Conservation (phyloP, 2,797 vertebrate genomes). For the Trachurus trachurus region DNA sequence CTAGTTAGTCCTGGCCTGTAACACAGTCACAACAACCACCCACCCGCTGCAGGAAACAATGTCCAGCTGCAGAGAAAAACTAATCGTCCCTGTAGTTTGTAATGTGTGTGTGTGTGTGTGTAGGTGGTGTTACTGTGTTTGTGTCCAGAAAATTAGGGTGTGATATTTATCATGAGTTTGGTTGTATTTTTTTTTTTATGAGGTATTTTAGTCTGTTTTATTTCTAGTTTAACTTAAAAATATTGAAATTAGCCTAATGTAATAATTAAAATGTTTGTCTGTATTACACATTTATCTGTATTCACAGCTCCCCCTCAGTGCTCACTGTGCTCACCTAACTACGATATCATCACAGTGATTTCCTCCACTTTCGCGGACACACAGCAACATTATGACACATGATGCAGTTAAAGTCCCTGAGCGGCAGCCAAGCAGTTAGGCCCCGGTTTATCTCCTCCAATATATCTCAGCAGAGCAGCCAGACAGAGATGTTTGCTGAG, state of each 20-base stretch:
- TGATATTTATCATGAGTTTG: not conserved
- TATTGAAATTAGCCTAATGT: not conserved
- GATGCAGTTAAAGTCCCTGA: constrained; percentile 7
- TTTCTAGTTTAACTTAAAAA: no score
- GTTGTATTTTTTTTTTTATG: not conserved
- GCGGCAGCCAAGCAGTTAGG: constrained; percentile 17
- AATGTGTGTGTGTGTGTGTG: not conserved
- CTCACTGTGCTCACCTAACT: not conserved
- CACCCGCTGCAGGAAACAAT: no score
- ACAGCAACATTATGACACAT: constrained; percentile 32
- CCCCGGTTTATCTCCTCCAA: constrained; percentile 16
- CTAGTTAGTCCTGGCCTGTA: no score
- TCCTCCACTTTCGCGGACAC: not conserved
- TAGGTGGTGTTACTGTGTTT: no score
- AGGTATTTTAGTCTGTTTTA: not conserved
- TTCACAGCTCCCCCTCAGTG: not conserved
- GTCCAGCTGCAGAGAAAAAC: no score
- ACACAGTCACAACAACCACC: no score
- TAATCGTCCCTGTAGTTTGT: not conserved
- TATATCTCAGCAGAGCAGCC: constrained; percentile 26
- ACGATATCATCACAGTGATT: not conserved
- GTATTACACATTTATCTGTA: no score
- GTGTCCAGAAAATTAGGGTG: not conserved
- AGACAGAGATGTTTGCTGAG: constrained; percentile 37
- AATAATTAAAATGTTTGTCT: not conserved